Evolutionary conservation across 2,113 vertebrate genomes (phyloP).

Genomic region (Urocynchramus pylzowi): DNA sequence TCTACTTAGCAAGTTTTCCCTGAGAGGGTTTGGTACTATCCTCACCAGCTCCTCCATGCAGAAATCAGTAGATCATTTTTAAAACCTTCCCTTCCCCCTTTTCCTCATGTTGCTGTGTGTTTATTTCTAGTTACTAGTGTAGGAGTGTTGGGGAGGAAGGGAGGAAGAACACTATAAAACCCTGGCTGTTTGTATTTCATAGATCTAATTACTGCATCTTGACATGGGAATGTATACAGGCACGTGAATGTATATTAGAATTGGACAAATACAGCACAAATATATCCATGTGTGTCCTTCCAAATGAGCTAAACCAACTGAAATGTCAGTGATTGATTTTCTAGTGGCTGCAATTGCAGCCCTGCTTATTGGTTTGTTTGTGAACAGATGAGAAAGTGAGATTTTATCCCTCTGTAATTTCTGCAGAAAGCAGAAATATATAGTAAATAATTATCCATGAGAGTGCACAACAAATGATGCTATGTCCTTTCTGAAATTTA

Average conservation of each 20-base stretch:
- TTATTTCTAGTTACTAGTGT: not conserved
- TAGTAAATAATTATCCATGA: not conserved
- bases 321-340: slow-evolving; percentile 20
- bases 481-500: not conserved
- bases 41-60: not conserved
- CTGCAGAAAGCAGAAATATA: not conserved
- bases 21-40: not conserved
- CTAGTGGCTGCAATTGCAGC: not conserved
- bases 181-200: not conserved
- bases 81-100: not conserved
- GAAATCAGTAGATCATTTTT: not conserved
- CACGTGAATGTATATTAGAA: not conserved
- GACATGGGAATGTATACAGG: not conserved
- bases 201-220: slow-evolving; percentile 31
- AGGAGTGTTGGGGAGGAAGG: not conserved
- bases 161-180: not conserved
- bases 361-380: slow-evolving; percentile 3
- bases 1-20: not conserved
- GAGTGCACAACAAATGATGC: not conserved
- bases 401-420: not conserved
- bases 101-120: not conserved
- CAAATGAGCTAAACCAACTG: slow-evolving; percentile 3
- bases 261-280: slow-evolving; percentile 21
- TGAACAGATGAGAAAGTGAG: not conserved
- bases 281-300: not conserved